These are phyloP conservation scores for Torymus auratus DNA, from an alignment of 2,888 invertebrate genomes.

Conservation along the genomic window DNA sequence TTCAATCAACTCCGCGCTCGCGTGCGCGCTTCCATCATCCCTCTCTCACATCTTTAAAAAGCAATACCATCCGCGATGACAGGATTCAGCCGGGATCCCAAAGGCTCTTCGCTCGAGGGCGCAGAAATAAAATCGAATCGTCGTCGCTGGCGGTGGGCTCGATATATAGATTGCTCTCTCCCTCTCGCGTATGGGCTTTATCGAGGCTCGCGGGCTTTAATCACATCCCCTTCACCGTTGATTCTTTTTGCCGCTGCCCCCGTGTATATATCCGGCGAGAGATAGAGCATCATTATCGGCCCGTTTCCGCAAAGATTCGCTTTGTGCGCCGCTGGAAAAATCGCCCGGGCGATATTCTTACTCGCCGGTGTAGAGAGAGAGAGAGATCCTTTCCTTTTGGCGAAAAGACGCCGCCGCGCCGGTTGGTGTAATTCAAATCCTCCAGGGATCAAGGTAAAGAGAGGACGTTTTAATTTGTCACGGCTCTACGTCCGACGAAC, in stretches of 20 bases:
- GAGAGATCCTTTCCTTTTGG: neutral
- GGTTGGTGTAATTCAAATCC: slow-evolving; percentile 11
- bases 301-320: slow-evolving; percentile 62
- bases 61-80: slow-evolving; percentile 16
- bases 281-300: slow-evolving; percentile 64
- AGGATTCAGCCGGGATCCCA: slow-evolving; percentile 6
- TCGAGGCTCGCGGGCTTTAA: slow-evolving; percentile 64
- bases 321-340: slow-evolving; percentile 25
- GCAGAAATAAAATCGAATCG: slow-evolving; percentile 37
- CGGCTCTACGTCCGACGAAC: neutral
- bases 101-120: slow-evolving; percentile 8
- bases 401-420: neutral
- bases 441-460: neutral
- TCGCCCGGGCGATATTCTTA: slow-evolving; percentile 2
- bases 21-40: neutral
- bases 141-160: slow-evolving; percentile 13
- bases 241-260: slow-evolving; percentile 55
- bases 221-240: slow-evolving; percentile 64
- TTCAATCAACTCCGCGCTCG: neutral
- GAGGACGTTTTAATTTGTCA: slow-evolving; percentile 41
- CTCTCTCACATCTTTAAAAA: neutral
- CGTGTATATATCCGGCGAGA: slow-evolving; percentile 55
- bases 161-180: slow-evolving; percentile 56
- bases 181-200: slow-evolving; percentile 66
- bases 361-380: neutral